These are phyloP conservation scores for Dryobates pubescens DNA, from an alignment of 2,797 vertebrate genomes.

Conservation along the genomic window DNA sequence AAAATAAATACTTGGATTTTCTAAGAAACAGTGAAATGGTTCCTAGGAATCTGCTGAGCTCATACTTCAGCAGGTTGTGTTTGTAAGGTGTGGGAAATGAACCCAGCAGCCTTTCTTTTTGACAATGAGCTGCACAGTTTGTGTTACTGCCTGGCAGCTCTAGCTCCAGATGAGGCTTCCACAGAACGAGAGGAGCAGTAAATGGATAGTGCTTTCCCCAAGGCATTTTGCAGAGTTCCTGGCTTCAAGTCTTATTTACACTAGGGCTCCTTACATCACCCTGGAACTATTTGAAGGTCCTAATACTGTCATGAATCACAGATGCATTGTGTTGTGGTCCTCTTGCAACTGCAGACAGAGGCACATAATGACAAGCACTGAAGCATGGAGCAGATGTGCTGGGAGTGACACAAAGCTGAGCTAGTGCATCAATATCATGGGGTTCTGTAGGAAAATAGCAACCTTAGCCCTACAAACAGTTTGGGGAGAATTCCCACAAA, in stretches of 20 bases:
- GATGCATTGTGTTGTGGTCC: not conserved
- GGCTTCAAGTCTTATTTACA: constrained; percentile 25
- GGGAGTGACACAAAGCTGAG: not conserved
- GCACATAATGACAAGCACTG: not conserved
- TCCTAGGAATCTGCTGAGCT: not conserved
- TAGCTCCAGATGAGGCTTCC: not conserved
- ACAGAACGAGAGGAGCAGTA: not conserved
- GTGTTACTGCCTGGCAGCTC: not conserved
- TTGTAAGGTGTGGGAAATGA: constrained; percentile 41
- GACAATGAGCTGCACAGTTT: constrained; percentile 1
- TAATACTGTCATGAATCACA: not conserved
- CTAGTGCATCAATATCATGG: accelerated
- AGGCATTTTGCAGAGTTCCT: not conserved
- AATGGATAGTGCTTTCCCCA: not conserved
- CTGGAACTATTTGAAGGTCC: constrained; percentile 2
- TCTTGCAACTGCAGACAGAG: not conserved
- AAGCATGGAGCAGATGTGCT: not conserved
- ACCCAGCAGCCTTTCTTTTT: constrained; percentile 22
- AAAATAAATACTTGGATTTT: not conserved
- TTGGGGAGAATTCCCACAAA: not conserved
- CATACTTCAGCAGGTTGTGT: not conserved
- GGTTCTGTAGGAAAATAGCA: not conserved
- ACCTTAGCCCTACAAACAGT: not conserved
- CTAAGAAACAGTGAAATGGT: not conserved
- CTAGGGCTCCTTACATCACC: not conserved